Conservation (phyloP, 2,888 invertebrate genomes). For the Ametastegia equiseti region DNA sequence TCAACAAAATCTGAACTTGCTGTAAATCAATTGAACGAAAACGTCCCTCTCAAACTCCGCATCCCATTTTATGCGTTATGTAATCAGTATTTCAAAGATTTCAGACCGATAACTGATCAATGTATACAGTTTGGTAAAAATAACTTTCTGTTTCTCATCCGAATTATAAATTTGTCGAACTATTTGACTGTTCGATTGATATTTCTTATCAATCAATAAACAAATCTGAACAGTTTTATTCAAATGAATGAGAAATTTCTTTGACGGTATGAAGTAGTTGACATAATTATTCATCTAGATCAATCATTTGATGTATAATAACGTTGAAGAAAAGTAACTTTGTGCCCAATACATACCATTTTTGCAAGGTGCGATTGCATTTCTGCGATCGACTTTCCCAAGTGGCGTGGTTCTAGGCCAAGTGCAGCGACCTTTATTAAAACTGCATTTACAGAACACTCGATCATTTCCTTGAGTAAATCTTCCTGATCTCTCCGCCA, state of each 20-base stretch:
- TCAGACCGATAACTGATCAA: background rate
- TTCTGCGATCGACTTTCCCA: conserved; percentile 90
- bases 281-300: background rate
- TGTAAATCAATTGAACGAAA: background rate
- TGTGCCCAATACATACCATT: conserved; percentile 80
- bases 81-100: background rate
- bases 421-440: conserved; percentile 98
- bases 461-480: conserved; percentile 97
- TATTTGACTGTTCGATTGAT: background rate
- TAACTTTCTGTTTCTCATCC: background rate
- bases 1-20: background rate
- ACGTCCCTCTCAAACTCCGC: background rate
- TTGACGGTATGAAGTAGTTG: background rate
- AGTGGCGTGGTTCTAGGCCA: conserved; percentile 92
- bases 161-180: background rate
- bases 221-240: background rate
- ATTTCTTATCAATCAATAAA: background rate
- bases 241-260: background rate
- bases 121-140: background rate
- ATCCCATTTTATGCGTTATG: background rate
- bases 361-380: conserved; percentile 91
- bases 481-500: conserved; percentile 98
- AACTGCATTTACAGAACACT: conserved; percentile 93
- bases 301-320: background rate
- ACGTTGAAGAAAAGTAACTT: background rate